Percentiles rank a stretch among this genome's conserved stretches.
Conservation (phyloP, 2,888 invertebrate species). For the Limnephilus lunatus region DNA sequence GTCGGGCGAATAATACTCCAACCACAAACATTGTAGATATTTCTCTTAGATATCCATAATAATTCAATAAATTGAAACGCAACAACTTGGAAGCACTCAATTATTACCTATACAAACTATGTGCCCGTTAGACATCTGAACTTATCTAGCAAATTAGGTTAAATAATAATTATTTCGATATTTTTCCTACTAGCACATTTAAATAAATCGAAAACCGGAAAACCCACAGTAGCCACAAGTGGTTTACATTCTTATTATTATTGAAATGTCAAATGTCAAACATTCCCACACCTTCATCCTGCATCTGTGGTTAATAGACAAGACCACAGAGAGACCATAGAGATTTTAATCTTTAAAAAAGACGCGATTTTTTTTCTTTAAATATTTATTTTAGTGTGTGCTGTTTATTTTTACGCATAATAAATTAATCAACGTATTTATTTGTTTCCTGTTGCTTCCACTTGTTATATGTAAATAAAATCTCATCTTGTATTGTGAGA, state of each 20-base stretch:
- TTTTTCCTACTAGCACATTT: neutral
- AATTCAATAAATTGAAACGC: neutral
- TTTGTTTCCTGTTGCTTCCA: too few species aligned
- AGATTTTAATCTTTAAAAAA: neutral
- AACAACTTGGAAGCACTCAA: neutral
- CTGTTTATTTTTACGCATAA: too few species aligned
- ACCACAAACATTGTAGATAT: neutral
- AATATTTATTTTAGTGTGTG: too few species aligned
- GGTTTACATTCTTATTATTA: neutral
- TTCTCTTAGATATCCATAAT: neutral
- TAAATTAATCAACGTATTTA: too few species aligned
- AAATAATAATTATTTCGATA: neutral
- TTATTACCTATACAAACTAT: neutral
- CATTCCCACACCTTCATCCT: neutral
- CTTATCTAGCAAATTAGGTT: neutral
- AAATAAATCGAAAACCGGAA: too few species aligned
- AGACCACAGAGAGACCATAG: neutral
- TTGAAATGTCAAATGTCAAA: conserved; percentile 2
- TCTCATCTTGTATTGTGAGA: too few species aligned
- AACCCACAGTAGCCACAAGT: neutral
- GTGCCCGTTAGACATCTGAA: neutral
- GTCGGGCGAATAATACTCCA: neutral
- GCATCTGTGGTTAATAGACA: neutral
- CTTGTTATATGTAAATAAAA: too few species aligned
- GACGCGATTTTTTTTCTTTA: too few species aligned